A percentile compares a stretch with the other conserved stretches of the same genome.
Conservation (phyloP, 2,797 vertebrate genomes). For the Prunella strophiata region DNA sequence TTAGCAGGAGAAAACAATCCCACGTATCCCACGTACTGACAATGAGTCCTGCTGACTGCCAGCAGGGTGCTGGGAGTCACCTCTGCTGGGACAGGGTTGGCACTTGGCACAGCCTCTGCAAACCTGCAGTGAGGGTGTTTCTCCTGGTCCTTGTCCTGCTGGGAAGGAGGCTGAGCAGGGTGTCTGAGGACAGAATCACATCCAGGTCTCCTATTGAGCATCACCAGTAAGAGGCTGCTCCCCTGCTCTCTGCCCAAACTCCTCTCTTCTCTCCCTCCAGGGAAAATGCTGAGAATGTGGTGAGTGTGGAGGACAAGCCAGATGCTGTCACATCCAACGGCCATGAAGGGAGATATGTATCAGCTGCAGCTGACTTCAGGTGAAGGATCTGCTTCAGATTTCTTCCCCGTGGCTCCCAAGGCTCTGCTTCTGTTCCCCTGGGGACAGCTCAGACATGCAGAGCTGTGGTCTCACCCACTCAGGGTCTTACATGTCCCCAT, state of each 20-base stretch:
- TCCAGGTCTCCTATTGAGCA: neutral
- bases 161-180: neutral
- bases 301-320: constrained; percentile 3
- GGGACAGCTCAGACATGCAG: neutral
- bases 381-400: constrained; percentile 2
- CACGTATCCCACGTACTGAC: neutral
- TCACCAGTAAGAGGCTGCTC: neutral
- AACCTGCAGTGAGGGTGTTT: neutral
- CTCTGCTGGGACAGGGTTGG: neutral
- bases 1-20: neutral
- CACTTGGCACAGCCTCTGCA: neutral
- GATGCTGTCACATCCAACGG: constrained; percentile 54
- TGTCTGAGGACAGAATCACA: fast-evolving
- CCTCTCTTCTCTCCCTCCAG: constrained; percentile 1
- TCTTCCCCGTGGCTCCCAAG: neutral
- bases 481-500: fast-evolving
- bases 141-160: neutral
- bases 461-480: fast-evolving
- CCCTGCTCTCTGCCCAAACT: neutral
- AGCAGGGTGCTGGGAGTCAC: neutral
- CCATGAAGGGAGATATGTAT: constrained; percentile 54
- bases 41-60: neutral
- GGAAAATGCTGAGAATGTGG: neutral
- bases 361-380: constrained; percentile 62
- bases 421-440: neutral